Evolutionary conservation across 2,797 vertebrate genomes (phyloP), one percentile per base, ranked within the genome.

Genomic region (Fundulus diaphanus): DNA sequence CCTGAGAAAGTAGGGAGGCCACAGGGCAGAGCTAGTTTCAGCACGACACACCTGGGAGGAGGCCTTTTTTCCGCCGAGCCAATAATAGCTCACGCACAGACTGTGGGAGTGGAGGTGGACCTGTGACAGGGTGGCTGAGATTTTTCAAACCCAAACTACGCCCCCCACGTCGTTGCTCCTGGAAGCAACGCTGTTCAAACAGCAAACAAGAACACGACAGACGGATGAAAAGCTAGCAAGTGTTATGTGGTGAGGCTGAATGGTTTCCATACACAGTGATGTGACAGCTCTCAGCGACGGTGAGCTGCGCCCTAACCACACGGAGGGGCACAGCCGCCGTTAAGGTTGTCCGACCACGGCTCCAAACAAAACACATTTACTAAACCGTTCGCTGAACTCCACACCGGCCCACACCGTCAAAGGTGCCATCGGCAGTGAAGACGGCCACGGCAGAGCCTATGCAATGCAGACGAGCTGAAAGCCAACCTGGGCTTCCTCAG

Each of bases 11-110:
- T 11, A 63, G 63, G 63, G 63, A 67, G 63, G 63, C 67, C 63
- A 78, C 56, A 69, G 85, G 74, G 70, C 77, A 85, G 79, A 79
- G 74, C 85, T 73, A 72, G 85, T 92, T 89, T 91, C 85, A 84
- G 81, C 68, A 74, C 80, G 92, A 93, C 93, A 94, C 92, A 94
- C 93, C 92, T 92, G 81, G 67, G 86, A 83, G 74, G 86, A 85
- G 75, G 88, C 68, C 40, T 83, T 89, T n/a, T n/a, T n/a, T 87
- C 69, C 70, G 77, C 37, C 82, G 74, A 90, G 86, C 93, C 92
- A 93, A 94, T 92, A 84, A 90, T 67, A 91, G 74, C 87, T 76
- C 76, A 84, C 65, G 73, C 75, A 85, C 80, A 85, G 79, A 86
- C 69, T 85, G 83, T 79, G 82, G 78, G 48, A 49, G 70, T 79